phyloP scores from a whole-genome alignment of 2,888 invertebrate species.

The Bimastos eiseni region DNA sequence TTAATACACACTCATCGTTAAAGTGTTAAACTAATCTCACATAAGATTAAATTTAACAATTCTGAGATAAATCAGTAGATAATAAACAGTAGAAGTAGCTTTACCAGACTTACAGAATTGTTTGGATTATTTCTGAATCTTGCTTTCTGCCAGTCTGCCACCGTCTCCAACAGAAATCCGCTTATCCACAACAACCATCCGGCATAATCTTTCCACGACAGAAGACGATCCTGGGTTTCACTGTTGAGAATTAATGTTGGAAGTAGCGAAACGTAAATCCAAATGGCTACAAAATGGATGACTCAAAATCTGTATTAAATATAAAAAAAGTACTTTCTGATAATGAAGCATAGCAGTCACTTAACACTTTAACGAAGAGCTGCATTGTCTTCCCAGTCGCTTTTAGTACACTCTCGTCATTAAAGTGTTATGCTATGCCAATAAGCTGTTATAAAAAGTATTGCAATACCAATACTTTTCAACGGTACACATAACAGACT shows the following conservation, averaged over 20 bases:
- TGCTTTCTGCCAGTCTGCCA: slow-evolving; percentile 59
- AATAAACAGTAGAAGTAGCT: not conserved
- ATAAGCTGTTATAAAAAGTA: no score
- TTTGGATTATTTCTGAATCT: slow-evolving; percentile 53
- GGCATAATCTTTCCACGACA: slow-evolving; percentile 56
- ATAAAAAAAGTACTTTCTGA: not conserved
- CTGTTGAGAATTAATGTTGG: slow-evolving; percentile 58
- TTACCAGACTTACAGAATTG: slow-evolving; percentile 50
- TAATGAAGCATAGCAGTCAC: not conserved
- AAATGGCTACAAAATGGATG: slow-evolving; percentile 55
- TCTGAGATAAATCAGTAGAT: not conserved
- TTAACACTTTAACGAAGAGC: not conserved
- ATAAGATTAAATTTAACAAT: not conserved
- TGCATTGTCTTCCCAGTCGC: no score
- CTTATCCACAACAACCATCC: slow-evolving; percentile 61
- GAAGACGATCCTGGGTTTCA: slow-evolving; percentile 52
- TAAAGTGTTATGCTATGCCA: no score
- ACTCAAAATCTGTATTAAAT: not conserved
- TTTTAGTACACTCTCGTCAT: no score
- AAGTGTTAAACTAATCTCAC: not conserved
- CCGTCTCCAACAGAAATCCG: slow-evolving; percentile 54
- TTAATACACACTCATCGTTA: not conserved
- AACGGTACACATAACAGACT: no score
- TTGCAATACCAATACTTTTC: no score
- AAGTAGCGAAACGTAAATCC: slow-evolving; percentile 61